Evolutionary conservation across 2,797 vertebrate genomes (phyloP).

Genomic region (Danio albolineatus): DNA sequence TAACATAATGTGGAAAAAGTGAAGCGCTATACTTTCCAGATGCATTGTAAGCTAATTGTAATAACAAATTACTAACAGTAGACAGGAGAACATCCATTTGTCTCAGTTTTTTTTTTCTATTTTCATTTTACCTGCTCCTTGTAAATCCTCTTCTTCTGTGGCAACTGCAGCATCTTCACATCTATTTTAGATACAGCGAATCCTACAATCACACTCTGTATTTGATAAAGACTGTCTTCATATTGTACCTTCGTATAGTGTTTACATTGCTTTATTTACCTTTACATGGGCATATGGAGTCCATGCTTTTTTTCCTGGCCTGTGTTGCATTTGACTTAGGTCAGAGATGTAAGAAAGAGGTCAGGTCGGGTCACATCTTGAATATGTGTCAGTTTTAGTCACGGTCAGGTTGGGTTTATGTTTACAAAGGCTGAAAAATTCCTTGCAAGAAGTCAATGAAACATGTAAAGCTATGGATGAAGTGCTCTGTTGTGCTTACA

Average conservation of each 20-base stretch:
- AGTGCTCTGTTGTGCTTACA: background rate
- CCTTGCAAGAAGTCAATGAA: background rate
- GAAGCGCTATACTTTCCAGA: too few species aligned
- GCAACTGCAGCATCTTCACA: background rate
- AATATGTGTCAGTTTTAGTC: constrained; percentile 9
- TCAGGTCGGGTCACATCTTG: constrained; percentile 23
- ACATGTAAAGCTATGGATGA: background rate
- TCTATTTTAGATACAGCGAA: background rate
- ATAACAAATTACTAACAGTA: constrained; percentile 9
- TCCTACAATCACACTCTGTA: background rate
- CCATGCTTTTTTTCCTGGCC: background rate
- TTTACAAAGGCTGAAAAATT: constrained; percentile 10
- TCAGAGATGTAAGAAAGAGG: constrained; percentile 22
- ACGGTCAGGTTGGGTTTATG: background rate
- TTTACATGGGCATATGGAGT: constrained; percentile 7
- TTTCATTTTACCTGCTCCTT: background rate
- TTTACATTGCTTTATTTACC: background rate
- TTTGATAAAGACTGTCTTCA: background rate
- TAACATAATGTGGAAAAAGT: too few species aligned
- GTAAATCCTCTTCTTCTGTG: background rate
- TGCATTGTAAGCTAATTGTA: too few species aligned
- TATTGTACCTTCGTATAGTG: background rate
- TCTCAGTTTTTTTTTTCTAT: background rate
- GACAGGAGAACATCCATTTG: constrained; percentile 24
- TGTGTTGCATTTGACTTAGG: background rate